These are phyloP conservation scores for Typhlichthys eigenmanni DNA, from an alignment of 2,797 vertebrate species.

Conservation along the genomic window DNA sequence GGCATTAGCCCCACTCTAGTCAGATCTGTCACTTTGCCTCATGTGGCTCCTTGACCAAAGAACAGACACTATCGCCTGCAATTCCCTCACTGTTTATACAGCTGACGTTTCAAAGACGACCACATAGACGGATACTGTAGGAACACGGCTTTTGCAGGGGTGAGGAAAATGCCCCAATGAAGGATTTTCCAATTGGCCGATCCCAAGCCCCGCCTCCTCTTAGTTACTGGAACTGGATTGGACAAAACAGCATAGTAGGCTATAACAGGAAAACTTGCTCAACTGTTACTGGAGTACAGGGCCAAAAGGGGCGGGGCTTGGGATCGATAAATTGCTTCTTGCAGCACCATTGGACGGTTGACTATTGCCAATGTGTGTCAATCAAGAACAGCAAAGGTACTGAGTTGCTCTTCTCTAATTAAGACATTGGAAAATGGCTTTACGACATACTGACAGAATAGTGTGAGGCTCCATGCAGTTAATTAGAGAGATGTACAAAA, in stretches of 20 bases:
- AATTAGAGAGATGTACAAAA: background rate
- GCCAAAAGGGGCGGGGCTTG: no score
- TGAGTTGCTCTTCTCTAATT: conserved; percentile 64
- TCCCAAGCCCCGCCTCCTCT: no score
- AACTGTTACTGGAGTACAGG: no score
- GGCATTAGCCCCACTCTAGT: conserved; percentile 63
- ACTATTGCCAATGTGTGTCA: conserved; percentile 51
- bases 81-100: conserved; percentile 15
- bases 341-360: conserved; percentile 39
- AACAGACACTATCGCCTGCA: conserved; percentile 12
- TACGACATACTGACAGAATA: conserved; percentile 38
- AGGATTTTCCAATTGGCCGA: conserved; percentile 54
- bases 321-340: conserved; percentile 7
- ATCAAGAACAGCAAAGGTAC: conserved; percentile 53
- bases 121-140: conserved; percentile 35
- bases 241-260: no score
- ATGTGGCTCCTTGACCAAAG: conserved; percentile 42
- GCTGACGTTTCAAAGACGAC: conserved; percentile 26
- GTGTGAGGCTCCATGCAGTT: conserved; percentile 7
- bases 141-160: conserved; percentile 42
- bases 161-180: conserved; percentile 33
- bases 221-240: no score
- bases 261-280: no score
- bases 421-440: conserved; percentile 68
- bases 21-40: conserved; percentile 64